A percentile compares a stretch with the other conserved stretches of the same genome.
These are phyloP conservation scores for Ailurus styani DNA, from an alignment of 2,113 vertebrate genomes.

Conservation along the genomic window DNA sequence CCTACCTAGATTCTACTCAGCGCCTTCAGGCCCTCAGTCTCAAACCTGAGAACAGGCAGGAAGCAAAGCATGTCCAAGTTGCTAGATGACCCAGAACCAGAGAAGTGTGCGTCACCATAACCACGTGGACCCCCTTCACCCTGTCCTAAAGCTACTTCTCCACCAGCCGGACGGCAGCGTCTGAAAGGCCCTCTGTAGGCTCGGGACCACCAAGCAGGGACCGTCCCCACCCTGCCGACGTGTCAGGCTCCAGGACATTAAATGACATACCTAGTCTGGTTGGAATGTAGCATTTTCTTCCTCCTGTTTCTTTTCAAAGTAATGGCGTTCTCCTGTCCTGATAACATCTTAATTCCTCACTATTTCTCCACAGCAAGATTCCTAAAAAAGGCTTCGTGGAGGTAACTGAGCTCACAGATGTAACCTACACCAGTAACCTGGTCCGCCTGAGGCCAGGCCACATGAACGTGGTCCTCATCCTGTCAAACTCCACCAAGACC, in stretches of 20 bases:
- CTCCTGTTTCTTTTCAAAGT: not conserved
- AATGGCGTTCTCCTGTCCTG: not conserved
- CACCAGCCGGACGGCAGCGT: rapidly evolving
- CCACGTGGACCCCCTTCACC: not conserved
- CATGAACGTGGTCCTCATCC: constrained; percentile 96
- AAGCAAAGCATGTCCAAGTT: not conserved
- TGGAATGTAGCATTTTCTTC: not conserved
- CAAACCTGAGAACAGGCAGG: not conserved
- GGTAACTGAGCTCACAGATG: constrained; percentile 95
- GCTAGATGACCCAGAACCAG: not conserved
- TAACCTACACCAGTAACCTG: constrained; percentile 96
- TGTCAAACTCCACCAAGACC: constrained; percentile 93
- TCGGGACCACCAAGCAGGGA: rapidly evolving
- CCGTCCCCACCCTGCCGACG: rapidly evolving
- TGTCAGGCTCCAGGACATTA: no score
- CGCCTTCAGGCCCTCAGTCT: not conserved
- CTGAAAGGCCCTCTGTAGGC: not conserved
- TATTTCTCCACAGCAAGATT: constrained; percentile 79
- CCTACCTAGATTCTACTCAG: no score
- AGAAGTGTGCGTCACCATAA: not conserved
- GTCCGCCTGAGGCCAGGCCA: constrained; percentile 95
- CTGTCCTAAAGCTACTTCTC: not conserved
- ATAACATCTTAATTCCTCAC: not conserved
- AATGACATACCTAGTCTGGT: not conserved
- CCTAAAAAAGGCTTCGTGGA: constrained; percentile 97